phyloP scores from a whole-genome alignment of 2,797 vertebrate species.

The Muraenolepis orangiensis region DNA sequence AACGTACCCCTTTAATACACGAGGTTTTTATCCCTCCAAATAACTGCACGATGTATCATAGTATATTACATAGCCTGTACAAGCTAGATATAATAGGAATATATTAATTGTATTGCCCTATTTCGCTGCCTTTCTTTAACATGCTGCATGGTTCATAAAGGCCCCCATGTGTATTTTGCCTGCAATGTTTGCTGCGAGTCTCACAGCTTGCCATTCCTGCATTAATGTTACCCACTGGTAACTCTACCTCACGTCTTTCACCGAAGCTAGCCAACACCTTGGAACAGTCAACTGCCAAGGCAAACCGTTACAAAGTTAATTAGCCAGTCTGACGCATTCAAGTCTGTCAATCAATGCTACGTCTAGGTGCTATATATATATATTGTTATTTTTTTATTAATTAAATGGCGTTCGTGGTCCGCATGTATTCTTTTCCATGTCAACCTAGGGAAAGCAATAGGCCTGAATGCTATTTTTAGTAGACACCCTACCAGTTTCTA shows the following conservation, averaged over 20 bases:
- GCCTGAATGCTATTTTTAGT: slow-evolving; percentile 47
- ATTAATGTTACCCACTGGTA: slow-evolving; percentile 1
- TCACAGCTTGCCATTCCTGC: not conserved
- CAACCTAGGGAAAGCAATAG: slow-evolving; percentile 9
- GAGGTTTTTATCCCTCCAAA: not conserved
- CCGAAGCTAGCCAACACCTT: not conserved
- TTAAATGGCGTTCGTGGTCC: not conserved
- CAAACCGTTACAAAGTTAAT: not conserved
- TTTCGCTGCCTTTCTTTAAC: not conserved
- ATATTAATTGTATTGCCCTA: not conserved
- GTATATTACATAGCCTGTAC: not conserved
- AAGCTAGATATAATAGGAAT: not conserved
- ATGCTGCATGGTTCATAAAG: not conserved
- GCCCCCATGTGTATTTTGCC: not conserved
- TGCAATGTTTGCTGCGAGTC: not conserved
- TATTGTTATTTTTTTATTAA: not conserved
- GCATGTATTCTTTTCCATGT: not conserved
- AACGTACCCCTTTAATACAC: not conserved
- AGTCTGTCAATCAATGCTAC: not conserved
- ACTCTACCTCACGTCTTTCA: not conserved
- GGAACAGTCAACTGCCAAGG: not conserved
- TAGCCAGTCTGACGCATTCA: not conserved
- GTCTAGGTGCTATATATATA: not conserved
- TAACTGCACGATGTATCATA: not conserved
- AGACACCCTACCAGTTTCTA: slow-evolving; percentile 30